These are phyloP conservation scores for Agrypnus murinus DNA, from an alignment of 2,888 invertebrate genomes.

Conservation along the genomic window DNA sequence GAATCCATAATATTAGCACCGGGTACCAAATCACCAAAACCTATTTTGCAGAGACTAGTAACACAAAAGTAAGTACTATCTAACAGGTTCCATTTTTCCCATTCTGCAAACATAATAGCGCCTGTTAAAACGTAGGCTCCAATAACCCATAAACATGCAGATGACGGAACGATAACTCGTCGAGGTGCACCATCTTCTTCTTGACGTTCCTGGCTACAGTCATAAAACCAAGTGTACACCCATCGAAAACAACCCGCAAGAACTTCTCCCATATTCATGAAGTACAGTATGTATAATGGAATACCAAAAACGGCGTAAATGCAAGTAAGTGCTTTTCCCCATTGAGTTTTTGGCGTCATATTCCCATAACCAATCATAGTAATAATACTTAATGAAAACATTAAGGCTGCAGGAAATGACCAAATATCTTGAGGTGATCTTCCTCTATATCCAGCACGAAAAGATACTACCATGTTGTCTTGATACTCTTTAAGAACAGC, in stretches of 20 bases:
- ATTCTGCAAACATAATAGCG: conserved; percentile 91
- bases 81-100: conserved; percentile 91
- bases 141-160: conserved; percentile 92
- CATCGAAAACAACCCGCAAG: conserved; percentile 88
- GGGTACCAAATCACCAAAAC: conserved; percentile 92
- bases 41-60: conserved; percentile 91
- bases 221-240: conserved; percentile 84
- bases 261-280: conserved; percentile 92
- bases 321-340: conserved; percentile 89
- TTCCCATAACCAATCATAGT: conserved; percentile 96
- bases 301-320: conserved; percentile 92
- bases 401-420: conserved; percentile 91
- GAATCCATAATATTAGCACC: conserved; percentile 83
- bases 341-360: conserved; percentile 86
- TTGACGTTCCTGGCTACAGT: conserved; percentile 77
- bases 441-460: conserved; percentile 82
- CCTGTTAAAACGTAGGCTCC: conserved; percentile 88
- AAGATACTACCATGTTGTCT: conserved; percentile 77
- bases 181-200: conserved; percentile 75
- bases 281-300: conserved; percentile 89
- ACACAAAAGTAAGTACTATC: conserved; percentile 94
- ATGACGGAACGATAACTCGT: conserved; percentile 89
- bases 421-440: conserved; percentile 81
- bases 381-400: conserved; percentile 91
- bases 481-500: conserved; percentile 80